A percentile compares a stretch with the other conserved stretches of the same genome.
phyloP scores from a whole-genome alignment of 2,113 vertebrate species.

The Centropus bengalensis region DNA sequence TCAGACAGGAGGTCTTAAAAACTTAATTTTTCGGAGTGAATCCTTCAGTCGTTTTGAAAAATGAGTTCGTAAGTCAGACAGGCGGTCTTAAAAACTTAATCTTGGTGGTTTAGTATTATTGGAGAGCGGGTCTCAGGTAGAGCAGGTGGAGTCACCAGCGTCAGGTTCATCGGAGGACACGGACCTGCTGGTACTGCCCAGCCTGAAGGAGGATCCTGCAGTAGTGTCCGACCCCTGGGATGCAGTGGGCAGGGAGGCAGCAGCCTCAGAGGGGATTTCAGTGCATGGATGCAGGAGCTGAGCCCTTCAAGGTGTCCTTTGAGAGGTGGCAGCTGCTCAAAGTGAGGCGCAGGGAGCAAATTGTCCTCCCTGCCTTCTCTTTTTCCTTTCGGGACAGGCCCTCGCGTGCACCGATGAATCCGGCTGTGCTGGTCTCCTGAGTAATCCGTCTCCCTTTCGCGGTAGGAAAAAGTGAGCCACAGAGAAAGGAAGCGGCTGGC shows the following conservation, averaged over 20 bases:
- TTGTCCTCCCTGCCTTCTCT: neutral
- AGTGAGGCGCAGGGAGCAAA: neutral
- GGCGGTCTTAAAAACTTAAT: neutral
- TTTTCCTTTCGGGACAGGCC: neutral
- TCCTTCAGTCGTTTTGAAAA: neutral
- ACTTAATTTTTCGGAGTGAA: neutral
- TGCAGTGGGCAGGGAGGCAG: neutral
- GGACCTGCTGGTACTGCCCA: neutral
- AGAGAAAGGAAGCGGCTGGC: neutral
- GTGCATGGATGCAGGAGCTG: neutral
- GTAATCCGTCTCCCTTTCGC: neutral
- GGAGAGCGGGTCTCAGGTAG: neutral
- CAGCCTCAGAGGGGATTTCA: neutral
- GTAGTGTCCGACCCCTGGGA: rapidly evolving
- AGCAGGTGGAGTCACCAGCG: neutral
- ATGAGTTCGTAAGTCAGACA: neutral
- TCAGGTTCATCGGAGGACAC: neutral
- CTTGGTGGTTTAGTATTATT: neutral
- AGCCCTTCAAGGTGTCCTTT: rapidly evolving
- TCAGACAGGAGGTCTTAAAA: neutral
- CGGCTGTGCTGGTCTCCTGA: neutral
- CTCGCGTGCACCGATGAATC: neutral
- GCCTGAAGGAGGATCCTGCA: neutral
- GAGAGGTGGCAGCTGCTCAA: neutral
- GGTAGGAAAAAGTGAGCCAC: conserved; percentile 43